Base-by-base conservation (phyloP, 2,113 vertebrate genomes). In the Aphelocoma coerulescens region DNA sequence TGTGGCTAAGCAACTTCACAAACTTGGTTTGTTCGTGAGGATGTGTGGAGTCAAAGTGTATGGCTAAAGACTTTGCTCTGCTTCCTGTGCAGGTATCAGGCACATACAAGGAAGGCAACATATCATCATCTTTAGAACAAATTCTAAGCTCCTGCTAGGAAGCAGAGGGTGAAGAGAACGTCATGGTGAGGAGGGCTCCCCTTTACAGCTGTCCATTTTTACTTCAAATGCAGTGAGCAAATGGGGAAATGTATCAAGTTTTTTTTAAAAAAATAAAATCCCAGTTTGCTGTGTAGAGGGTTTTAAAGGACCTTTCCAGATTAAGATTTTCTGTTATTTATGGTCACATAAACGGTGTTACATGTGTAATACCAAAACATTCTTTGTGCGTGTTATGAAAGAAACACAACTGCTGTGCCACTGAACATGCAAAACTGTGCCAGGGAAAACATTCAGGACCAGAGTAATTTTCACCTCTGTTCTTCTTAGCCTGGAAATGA, bases 11-110 rank as follows among this genome's bases (percentile, higher is more conserved):
- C 37, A 62, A 46, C 65, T 58, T 86, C 10, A 5, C 58, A 37
- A 21, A 8, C 63, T 57, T 37, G 43, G 9, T 62, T 91, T 77
- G 51, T 27, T 67, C 59, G 49, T 0, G 0, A 57, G 44, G 67
- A 35, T 16, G 4, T 2, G 2, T 30, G 62, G 48, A 65, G 35
- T 68, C 0, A 0, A 80, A 76, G 18, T 11, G 14, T 32, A 1
- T n/a, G n/a, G 27, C 62, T 43, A 30, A 88, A 69, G 72, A n/a
- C n/a, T 39, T 5, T 41, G 24, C 30, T 68, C 21, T 3, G 5
- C 17, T 35, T 90, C 58, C 58, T 20, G 10, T 20, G 43, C 10
- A 24, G 24, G 22, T 52, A 28, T 69, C 24, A 35, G 66, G 24
- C 59, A 52, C 21, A 8, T 39, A 13, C 2, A 58, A 65, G 71